Conservation (phyloP, 2,888 invertebrate genomes). For the Julus scandinavius region DNA sequence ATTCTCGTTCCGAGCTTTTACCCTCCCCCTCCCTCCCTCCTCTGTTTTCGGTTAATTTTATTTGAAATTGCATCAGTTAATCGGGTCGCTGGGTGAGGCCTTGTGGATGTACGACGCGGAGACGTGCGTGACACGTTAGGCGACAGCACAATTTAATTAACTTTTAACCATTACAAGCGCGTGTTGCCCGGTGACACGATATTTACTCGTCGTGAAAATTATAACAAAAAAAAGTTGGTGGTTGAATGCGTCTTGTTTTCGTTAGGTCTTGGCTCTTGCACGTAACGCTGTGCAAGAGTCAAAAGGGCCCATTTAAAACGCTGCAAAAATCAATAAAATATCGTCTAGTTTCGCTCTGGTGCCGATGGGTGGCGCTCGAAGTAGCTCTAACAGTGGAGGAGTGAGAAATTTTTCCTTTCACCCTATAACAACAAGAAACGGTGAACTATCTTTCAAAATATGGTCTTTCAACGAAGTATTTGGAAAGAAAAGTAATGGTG, state of each 20-base stretch:
- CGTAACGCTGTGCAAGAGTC: too few species aligned
- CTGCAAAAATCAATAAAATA: not conserved
- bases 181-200: not conserved
- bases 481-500: not conserved
- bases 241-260: not conserved
- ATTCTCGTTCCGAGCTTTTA: not conserved
- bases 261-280: not conserved
- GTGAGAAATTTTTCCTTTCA: not conserved
- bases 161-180: not conserved
- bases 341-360: not conserved
- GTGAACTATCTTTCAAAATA: not conserved
- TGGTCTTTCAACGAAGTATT: not conserved
- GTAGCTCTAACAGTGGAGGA: not conserved
- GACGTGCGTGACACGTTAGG: too few species aligned
- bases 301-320: not conserved
- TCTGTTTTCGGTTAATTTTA: not conserved
- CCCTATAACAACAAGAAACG: not conserved
- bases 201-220: not conserved
- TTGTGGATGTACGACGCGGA: too few species aligned
- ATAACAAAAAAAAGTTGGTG: not conserved
- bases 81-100: not conserved
- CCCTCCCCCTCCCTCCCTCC: too few species aligned
- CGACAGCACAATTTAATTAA: not conserved
- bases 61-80: not conserved
- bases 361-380: not conserved